phyloP scores from a whole-genome alignment of 2,888 invertebrate species.

The Brassicogethes aeneus region DNA sequence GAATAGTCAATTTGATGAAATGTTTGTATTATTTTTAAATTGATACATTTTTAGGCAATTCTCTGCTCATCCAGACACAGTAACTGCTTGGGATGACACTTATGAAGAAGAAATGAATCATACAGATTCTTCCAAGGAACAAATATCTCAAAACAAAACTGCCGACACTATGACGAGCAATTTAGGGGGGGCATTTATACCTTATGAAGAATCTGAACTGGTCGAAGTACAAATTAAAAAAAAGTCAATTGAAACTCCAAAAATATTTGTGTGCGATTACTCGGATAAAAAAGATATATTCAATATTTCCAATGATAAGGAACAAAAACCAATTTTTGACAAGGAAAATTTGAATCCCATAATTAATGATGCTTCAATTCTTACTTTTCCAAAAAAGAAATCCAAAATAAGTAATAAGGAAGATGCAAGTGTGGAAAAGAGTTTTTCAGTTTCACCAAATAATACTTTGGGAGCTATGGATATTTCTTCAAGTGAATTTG shows the following conservation, averaged over 20 bases:
- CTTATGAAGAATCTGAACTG: background rate
- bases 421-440: no score
- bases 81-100: slow-evolving; percentile 31
- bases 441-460: no score
- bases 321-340: slow-evolving; percentile 2
- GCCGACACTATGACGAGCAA: background rate
- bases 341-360: slow-evolving; percentile 9
- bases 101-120: slow-evolving; percentile 28
- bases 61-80: slow-evolving; percentile 27
- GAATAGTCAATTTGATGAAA: no score
- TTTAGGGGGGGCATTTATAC: background rate
- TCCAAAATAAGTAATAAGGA: no score
- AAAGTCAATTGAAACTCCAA: slow-evolving; percentile 9
- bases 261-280: background rate
- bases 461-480: background rate
- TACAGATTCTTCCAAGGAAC: slow-evolving; percentile 16
- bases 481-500: background rate
- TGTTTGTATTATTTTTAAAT: slow-evolving; percentile 4
- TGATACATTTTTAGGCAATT: slow-evolving; percentile 25
- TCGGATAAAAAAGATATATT: no score
- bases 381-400: background rate
- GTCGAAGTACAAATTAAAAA: slow-evolving; percentile 3
- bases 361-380: background rate
- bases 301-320: background rate
- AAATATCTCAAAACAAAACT: slow-evolving; percentile 9